Conservation (phyloP, 2,797 vertebrate genomes). For the Eulemur mongoz region DNA sequence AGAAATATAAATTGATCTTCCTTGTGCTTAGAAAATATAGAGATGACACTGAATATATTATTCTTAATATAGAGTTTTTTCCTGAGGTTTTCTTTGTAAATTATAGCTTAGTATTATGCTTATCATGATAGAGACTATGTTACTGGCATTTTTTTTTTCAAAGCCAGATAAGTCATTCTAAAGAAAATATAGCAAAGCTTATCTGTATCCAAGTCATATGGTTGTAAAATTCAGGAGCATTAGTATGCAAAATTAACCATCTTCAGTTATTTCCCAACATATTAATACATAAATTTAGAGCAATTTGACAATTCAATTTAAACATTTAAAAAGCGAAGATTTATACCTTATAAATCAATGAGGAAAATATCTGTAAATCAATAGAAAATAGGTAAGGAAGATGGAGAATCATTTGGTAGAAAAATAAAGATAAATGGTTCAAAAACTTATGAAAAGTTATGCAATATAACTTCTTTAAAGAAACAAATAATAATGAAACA, state of each 20-base stretch:
- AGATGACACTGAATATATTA: neutral
- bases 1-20: neutral
- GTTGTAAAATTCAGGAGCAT: neutral
- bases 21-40: neutral
- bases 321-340: neutral
- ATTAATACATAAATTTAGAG: conserved; percentile 33
- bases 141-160: neutral
- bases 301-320: conserved; percentile 1
- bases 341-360: neutral
- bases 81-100: neutral
- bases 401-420: neutral
- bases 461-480: neutral
- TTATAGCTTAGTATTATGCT: neutral
- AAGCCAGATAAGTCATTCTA: conserved; percentile 20
- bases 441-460: neutral
- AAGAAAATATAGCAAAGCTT: conserved; percentile 29
- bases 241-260: conserved; percentile 50
- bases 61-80: neutral
- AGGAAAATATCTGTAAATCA: neutral
- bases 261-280: neutral
- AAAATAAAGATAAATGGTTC: neutral
- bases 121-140: neutral
- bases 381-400: neutral
- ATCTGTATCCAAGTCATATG: conserved; percentile 4
- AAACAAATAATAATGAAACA: neutral